Conservation (phyloP, 2,888 invertebrate genomes). For the Actias luna region DNA sequence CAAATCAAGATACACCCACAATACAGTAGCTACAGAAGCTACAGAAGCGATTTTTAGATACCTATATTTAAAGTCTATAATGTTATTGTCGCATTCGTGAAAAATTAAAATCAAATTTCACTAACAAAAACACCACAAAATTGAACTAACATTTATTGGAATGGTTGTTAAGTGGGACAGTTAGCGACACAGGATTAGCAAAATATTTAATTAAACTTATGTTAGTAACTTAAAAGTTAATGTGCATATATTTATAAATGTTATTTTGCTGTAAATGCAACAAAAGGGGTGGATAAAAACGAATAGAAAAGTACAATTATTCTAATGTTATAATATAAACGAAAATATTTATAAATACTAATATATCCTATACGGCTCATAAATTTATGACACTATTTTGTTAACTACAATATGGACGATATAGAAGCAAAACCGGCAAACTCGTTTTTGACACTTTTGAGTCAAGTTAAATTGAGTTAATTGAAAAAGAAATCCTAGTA, state of each 20-base stretch:
- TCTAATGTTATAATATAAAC: constrained; percentile 26
- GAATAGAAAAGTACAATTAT: constrained; percentile 40
- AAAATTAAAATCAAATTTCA: too few relatives aligned
- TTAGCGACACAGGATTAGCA: constrained; percentile 12
- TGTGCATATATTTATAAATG: constrained; percentile 17
- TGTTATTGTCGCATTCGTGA: too few relatives aligned
- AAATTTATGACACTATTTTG: neutral
- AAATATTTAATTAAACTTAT: constrained; percentile 21
- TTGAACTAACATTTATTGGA: neutral
- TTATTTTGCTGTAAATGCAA: constrained; percentile 12
- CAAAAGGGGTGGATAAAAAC: constrained; percentile 24
- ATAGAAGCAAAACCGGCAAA: too few relatives aligned
- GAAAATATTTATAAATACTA: constrained; percentile 2
- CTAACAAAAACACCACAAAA: neutral
- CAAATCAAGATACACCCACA: too few relatives aligned
- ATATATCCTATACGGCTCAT: neutral
- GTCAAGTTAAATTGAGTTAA: too few relatives aligned
- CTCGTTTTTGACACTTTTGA: too few relatives aligned
- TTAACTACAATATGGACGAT: too few relatives aligned
- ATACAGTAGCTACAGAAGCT: too few relatives aligned
- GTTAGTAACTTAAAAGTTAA: constrained; percentile 23
- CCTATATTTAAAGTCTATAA: too few relatives aligned
- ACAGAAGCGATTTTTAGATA: too few relatives aligned
- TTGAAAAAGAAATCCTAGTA: too few relatives aligned
- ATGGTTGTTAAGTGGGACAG: neutral